Conservation (phyloP, 2,888 invertebrate genomes). For the Epinotia nisella region DNA sequence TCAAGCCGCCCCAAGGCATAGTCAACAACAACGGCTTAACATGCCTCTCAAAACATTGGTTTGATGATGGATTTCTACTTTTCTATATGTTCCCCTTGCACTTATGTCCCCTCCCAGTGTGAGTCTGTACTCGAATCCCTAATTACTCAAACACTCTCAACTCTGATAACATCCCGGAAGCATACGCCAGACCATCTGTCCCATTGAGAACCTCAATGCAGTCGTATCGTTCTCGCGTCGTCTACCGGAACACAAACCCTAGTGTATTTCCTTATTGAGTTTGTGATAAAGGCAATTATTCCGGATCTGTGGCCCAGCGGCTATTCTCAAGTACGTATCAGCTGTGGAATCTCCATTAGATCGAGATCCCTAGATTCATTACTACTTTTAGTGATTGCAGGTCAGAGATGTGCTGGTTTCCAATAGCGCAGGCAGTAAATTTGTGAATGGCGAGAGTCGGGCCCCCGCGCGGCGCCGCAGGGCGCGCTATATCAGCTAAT, state of each 20-base stretch:
- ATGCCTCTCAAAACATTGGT: background rate
- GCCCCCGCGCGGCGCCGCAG: conserved; percentile 20
- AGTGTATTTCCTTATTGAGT: conserved; percentile 7
- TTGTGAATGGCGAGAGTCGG: background rate
- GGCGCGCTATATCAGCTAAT: conserved; percentile 29
- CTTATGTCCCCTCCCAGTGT: background rate
- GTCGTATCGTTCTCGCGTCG: background rate
- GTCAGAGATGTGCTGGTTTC: background rate
- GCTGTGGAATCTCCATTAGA: background rate
- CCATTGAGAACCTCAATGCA: background rate
- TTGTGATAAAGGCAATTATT: conserved; percentile 32
- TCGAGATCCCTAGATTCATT: background rate
- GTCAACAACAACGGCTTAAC: background rate
- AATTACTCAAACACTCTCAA: background rate
- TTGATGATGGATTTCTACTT: background rate
- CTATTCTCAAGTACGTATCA: background rate
- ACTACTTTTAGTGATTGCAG: background rate
- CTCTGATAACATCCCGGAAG: background rate
- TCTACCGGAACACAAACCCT: conserved; percentile 3
- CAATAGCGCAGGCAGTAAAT: background rate
- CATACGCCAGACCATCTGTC: background rate
- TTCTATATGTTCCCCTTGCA: background rate
- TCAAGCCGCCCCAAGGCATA: background rate
- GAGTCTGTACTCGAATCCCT: background rate
- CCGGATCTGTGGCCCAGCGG: conserved; percentile 5